phyloP scores from a whole-genome alignment of 2,113 vertebrate species.

The Tupaia chinensis region DNA sequence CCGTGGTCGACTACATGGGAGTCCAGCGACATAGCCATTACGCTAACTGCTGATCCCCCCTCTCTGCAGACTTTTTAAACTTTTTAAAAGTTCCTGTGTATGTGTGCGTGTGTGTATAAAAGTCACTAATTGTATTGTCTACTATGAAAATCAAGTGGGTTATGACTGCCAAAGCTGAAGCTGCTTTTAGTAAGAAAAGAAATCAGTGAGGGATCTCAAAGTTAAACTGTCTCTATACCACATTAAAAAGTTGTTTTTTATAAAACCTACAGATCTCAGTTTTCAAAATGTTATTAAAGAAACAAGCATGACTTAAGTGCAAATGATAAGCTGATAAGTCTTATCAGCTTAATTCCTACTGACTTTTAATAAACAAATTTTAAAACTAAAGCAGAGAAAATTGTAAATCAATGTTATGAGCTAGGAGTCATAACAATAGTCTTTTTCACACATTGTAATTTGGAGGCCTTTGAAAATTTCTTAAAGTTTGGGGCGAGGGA shows the following conservation, averaged over 20 bases:
- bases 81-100: no score
- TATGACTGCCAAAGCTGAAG: neutral
- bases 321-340: neutral
- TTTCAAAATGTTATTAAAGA: slow-evolving; percentile 53
- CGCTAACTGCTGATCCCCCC: no score
- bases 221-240: neutral
- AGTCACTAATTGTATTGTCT: neutral
- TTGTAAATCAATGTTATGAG: neutral
- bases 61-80: no score
- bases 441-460: neutral
- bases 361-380: slow-evolving; percentile 6
- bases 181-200: slow-evolving; percentile 43
- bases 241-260: slow-evolving; percentile 11
- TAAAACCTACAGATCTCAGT: slow-evolving; percentile 35
- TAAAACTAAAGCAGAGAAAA: neutral
- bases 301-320: neutral
- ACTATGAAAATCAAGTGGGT: neutral
- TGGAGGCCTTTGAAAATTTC: neutral
- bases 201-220: slow-evolving; percentile 22
- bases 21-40: no score
- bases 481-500: neutral
- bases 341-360: neutral
- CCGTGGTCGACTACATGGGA: no score
- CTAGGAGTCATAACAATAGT: neutral
- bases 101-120: neutral